Base-by-base conservation (phyloP, 2,888 invertebrate species). In the Cantharis flavilabris region DNA sequence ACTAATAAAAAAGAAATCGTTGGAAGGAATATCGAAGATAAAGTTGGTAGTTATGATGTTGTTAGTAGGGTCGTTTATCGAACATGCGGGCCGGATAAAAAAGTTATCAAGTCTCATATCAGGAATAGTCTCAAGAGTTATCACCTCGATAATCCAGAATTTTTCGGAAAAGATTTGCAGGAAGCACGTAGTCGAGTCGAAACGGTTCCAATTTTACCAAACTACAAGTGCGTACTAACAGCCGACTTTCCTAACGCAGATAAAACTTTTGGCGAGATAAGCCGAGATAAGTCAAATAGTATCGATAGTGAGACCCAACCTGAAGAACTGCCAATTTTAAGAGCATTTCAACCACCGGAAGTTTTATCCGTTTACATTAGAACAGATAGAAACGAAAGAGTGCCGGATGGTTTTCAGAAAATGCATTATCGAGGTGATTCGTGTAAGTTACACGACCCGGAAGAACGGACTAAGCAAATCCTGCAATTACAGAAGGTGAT, bases 1-100 rank as follows among this genome's bases (percentile, higher is more conserved):
- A 70, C 30, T 0, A 75, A 80, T 14, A 80, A 79, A 62, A 83
- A 83, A 73, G 75, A 80, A 10, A 76, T 73, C 16, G 67, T 72
- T 13, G 77, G 70, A 16, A 78, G 82, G 70, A 76, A 75, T 72
- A 20, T 71, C 3, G 83, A 84, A 9, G 83, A 83, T 30, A 80
- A 76, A 74, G 74, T 76, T 9, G 83, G 83, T 9, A 83, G 82
- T 73, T 84, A 83, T 72, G 82, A 83, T 13, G 76, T 78, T 16
- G 73, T 80, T 26, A 73, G 78, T 30, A 69, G 76, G 63, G n/a
- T 69, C 14, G 64, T 73, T 13, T 73, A 71, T 13, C 62, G 18
- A 64, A 76, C 78, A 63, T 78, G 78, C 23, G 20, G 11, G 5
- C 20, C 49, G 23, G 63, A 63, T 26, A 16, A 13, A 10, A n/a